Evolutionary conservation across 2,888 invertebrate species (phyloP), one percentile per base, ranked within the genome.

Genomic region (Diadromus collaris): DNA sequence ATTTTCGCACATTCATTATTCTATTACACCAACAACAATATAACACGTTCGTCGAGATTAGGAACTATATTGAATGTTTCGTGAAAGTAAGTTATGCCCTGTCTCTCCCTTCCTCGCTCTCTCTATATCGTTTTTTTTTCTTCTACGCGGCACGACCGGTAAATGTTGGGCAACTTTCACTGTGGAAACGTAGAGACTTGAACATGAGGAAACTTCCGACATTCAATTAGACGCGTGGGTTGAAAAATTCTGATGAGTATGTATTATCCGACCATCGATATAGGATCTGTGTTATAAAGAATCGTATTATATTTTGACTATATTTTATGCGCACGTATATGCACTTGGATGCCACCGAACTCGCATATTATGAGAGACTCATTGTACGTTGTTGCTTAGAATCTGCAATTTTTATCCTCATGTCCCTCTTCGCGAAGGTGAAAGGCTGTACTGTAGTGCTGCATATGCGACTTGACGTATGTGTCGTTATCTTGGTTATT

Each of bases 161-260:
- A 24, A n/a, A 10, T 21, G 24, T 51, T 51, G 51, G 51, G 24
- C 24, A 51, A 51, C 51, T 51, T 51, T 51, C 51, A 51, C 51
- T 41, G 51, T 51, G 19, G 51, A 24, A 24, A 13, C 51, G 4
- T 24, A 24, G 51, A 5, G 38, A 41, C 51, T 51, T 10, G 10
- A 24, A 51, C 21, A 24, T 51, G 24, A 16, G 38, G 16, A 41
- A 16, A 41, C 38, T 41, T 41, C 38, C 16, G 38, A 41, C 4
- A 41, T 41, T 41, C 4, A 41, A 13, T 41, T 41, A 16, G 16
- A 41, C 13, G 16, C 13, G 16, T 16, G 4, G 16, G 16, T 41
- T 41, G 13, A 1, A 41, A 41, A 41, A 41, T 16, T 41, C 38
- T 41, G 13, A 41, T 16, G n/a, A n/a, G n/a, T n/a, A 41, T 5